Percentiles rank a stretch among this genome's conserved stretches.
Evolutionary conservation across 2,797 vertebrate species (phyloP).

Genomic region (Tapirus indicus): DNA sequence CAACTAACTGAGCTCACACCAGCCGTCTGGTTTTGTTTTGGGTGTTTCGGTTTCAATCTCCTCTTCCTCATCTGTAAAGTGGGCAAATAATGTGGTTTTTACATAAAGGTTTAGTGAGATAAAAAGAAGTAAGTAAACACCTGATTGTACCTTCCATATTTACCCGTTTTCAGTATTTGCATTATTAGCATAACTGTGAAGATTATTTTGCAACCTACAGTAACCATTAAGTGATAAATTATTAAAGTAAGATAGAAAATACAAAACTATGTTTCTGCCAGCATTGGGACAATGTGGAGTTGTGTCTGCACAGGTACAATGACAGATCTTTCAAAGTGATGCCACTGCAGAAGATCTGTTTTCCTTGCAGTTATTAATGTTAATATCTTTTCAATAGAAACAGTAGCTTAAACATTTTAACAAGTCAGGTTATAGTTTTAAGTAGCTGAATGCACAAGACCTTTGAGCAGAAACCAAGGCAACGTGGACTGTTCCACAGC

Average conservation of each 20-base stretch:
- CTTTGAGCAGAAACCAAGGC: neutral
- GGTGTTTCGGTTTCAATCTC: neutral
- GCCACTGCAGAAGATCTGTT: accelerated
- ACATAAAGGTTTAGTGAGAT: neutral
- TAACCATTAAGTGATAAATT: neutral
- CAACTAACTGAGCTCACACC: accelerated
- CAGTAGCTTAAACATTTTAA: neutral
- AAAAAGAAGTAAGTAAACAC: neutral
- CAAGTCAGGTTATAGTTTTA: neutral
- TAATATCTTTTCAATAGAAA: neutral
- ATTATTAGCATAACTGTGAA: neutral
- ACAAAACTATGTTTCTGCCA: neutral
- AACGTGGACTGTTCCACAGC: neutral
- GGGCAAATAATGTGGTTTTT: neutral
- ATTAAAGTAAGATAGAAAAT: neutral
- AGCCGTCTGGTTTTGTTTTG: neutral
- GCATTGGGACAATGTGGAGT: neutral
- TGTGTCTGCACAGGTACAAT: neutral
- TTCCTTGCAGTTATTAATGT: neutral
- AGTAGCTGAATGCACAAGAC: neutral
- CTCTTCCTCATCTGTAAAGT: neutral
- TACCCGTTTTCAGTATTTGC: neutral
- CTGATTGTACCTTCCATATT: neutral
- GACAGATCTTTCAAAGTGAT: neutral
- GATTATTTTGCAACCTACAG: neutral